phyloP scores from a whole-genome alignment of 2,888 invertebrate genomes.

The Psylliodes chrysocephalus region DNA sequence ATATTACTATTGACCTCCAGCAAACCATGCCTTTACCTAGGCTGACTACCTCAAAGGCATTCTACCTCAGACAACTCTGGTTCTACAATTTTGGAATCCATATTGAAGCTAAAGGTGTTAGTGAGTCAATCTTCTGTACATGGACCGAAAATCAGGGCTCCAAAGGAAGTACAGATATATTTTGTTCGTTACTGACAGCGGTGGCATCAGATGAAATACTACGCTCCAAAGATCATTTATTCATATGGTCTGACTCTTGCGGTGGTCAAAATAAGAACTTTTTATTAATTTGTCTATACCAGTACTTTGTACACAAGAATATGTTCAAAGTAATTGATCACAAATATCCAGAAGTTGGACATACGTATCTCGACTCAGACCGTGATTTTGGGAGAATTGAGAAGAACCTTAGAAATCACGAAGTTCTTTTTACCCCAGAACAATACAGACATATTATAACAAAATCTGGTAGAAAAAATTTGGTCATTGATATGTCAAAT shows the following conservation, averaged over 20 bases:
- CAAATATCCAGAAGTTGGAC: constrained; percentile 56
- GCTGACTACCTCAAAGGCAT: too few species aligned
- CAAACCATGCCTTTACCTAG: too few species aligned
- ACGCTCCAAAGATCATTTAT: constrained; percentile 27
- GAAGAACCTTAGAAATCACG: constrained; percentile 51
- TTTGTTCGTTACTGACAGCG: constrained; percentile 20
- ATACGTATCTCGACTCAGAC: constrained; percentile 55
- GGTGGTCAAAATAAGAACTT: constrained; percentile 53
- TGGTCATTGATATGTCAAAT: constrained; percentile 4
- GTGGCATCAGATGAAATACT: background rate
- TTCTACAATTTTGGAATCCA: background rate
- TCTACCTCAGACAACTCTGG: too few species aligned
- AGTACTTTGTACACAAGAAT: constrained; percentile 48
- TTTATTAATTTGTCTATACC: constrained; percentile 47
- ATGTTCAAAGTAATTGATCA: constrained; percentile 52
- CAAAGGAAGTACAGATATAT: constrained; percentile 21
- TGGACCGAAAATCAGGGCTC: constrained; percentile 48
- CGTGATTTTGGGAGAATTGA: constrained; percentile 55
- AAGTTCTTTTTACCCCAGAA: constrained; percentile 20
- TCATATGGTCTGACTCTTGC: constrained; percentile 50
- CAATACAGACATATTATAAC: constrained; percentile 1
- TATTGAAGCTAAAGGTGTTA: background rate
- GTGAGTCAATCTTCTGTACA: constrained; percentile 33
- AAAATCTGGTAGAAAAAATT: constrained; percentile 51
- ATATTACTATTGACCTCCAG: too few species aligned